Base-by-base conservation (phyloP, 1,140 invertebrate genomes). In the Drosophila guanche region DNA sequence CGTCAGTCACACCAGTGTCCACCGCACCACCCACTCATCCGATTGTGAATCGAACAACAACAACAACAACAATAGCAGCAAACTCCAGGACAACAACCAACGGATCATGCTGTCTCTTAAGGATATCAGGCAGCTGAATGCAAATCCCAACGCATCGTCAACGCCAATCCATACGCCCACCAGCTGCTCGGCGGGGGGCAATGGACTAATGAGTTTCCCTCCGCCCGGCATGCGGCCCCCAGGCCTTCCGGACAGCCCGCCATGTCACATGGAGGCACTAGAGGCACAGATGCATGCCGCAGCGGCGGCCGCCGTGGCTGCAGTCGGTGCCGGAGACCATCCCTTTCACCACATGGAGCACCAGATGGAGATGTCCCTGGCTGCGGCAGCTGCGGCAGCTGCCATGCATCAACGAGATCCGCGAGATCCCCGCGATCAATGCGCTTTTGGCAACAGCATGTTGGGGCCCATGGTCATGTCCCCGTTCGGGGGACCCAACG, bases 391-490 rank as follows among this genome's bases (percentile, higher is more conserved):
- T 3, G 90, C 90, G 5, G 89, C 86, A 10, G 83, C 89, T 5
- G 90, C 90, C 5, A 86, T 88, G 51, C 88, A 88, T 10, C 83
- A 75, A 42, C 50, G 71, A 4, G 77, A 77, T n/a, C 65, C 62
- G 5, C 69, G 79, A 0, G 78, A 90, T 52, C 65, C 65, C 1
- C 65, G 81, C 4, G 81, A 86, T 46, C 90, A 91, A 55, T 92
- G 90, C 20, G 91, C 92, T 6, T 92, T 92, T 58, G 90, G 90
- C 27, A 85, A 78, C 47, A 91, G 90, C 41, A 89, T 92, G 58
- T 80, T 92, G n/a, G 92, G 92, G 22, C 85, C 89, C 23, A 91
- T 93, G 84, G 92, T 92, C 29, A 76, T 93, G 88, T 59, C 88
- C 1, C 92, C 89, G 3, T 91, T 92, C 33, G 86, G 84, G 2